Percentiles rank a stretch among this genome's conserved stretches.
These are phyloP conservation scores for Pangasius sanitwongsei DNA, from an alignment of 2,797 vertebrate genomes.

Conservation along the genomic window DNA sequence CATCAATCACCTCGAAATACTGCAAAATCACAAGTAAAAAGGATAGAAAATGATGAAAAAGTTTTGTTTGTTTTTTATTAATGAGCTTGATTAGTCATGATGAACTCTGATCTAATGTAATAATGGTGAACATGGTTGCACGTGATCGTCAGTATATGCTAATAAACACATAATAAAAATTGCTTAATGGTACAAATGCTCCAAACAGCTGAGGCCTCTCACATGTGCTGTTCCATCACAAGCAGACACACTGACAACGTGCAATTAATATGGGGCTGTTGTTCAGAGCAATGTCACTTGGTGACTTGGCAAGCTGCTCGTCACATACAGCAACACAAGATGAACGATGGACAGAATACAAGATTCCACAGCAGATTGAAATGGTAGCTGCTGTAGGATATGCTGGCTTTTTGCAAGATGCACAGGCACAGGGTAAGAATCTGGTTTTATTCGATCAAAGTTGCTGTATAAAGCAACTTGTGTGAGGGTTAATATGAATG, in stretches of 20 bases:
- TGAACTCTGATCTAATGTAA: neutral
- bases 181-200: constrained; percentile 20
- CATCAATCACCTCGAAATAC: neutral
- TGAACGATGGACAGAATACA: constrained; percentile 25
- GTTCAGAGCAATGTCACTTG: constrained; percentile 33
- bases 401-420: neutral
- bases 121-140: neutral
- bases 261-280: constrained; percentile 19
- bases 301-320: constrained; percentile 44
- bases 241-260: constrained; percentile 8
- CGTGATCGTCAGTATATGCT: constrained; percentile 5
- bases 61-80: too few relatives aligned
- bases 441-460: neutral
- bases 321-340: constrained; percentile 36
- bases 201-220: constrained; percentile 47
- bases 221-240: constrained; percentile 30
- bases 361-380: constrained; percentile 15
- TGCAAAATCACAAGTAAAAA: neutral
- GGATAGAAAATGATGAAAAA: neutral
- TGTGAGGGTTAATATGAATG: neutral
- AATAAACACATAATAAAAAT: constrained; percentile 31
- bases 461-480: neutral
- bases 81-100: neutral
- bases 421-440: neutral
- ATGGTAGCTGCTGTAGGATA: neutral